Base-by-base conservation (phyloP, 1,140 invertebrate genomes). In the Drosophila pachea region DNA sequence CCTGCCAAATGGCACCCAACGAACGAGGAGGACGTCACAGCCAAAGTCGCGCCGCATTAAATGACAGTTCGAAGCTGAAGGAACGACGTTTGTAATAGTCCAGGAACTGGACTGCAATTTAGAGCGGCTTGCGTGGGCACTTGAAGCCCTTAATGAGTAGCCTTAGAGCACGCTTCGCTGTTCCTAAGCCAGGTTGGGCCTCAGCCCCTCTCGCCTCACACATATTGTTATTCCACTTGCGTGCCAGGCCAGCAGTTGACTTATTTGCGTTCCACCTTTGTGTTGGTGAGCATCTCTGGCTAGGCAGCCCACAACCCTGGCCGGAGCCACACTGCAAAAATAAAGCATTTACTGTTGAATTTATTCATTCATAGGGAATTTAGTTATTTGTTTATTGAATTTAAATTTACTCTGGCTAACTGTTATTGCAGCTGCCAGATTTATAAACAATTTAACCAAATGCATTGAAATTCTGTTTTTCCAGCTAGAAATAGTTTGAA, bases 141-240 rank as follows among this genome's bases (percentile, higher is more conserved):
- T 70, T 50, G 59, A 76, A 62, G 58, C 43, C 55, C 68, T 66
- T 78, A 84, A 83, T 83, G 63, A 83, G 73, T 73, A 78, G 64
- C 60, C 72, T 61, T 67, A 40, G 56, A 16, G 9, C 45, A 38
- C 32, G 12, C 6, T 43, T 31, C 32, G 35, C 22, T 60, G n/a
- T 53, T 64, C 63, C 65, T 78, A 63, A 38, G 59, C 58, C 58
- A 61, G 66, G 67, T 76, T 74, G 55, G 42, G 59, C 43, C 36
- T 47, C 61, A 76, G 40, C n/a, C n/a, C n/a, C n/a, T n/a, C n/a
- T n/a, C n/a, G 53, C 58, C 62, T 71, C 58, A 33, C 38, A 59
- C 36, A 22, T 35, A 54, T 33, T 38, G 4, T 29, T 4, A 22
- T 32, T 52, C 38, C 11, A 12, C 48, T 53, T 52, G 58, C 47